Evolutionary conservation across 2,113 vertebrate genomes (phyloP).

Genomic region (Cavia aperea): DNA sequence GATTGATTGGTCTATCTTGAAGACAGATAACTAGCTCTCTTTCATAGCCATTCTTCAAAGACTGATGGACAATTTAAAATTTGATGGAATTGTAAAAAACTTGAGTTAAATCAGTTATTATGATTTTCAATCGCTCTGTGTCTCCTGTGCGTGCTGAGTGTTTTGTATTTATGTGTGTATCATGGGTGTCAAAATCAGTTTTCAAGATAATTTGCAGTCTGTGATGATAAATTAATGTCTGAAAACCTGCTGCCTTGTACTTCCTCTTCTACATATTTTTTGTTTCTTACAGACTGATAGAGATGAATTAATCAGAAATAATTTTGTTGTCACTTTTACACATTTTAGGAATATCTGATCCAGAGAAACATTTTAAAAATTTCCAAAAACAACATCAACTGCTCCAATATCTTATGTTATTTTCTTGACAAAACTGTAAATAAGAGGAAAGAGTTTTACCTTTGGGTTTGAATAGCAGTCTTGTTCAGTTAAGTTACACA

Average conservation of each 20-base stretch:
- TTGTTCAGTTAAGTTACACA: background rate
- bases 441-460: slow-evolving; percentile 14
- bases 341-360: background rate
- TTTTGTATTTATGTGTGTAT: background rate
- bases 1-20: background rate
- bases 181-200: background rate
- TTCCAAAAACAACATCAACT: slow-evolving; percentile 3
- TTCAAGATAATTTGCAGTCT: slow-evolving; percentile 13
- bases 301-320: slow-evolving; percentile 13
- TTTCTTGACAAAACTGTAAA: slow-evolving; percentile 5
- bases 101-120: background rate
- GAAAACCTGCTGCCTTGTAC: background rate
- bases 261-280: background rate
- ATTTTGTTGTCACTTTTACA: background rate
- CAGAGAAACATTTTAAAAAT: slow-evolving; percentile 18
- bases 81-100: background rate
- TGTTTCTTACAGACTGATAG: background rate
- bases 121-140: background rate
- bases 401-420: background rate
- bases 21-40: background rate
- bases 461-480: background rate
- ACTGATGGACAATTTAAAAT: slow-evolving; percentile 1
- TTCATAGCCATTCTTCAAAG: background rate
- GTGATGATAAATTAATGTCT: slow-evolving; percentile 7
- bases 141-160: background rate